phyloP scores from a whole-genome alignment of 2,113 vertebrate species.

The Aptenodytes forsteri region DNA sequence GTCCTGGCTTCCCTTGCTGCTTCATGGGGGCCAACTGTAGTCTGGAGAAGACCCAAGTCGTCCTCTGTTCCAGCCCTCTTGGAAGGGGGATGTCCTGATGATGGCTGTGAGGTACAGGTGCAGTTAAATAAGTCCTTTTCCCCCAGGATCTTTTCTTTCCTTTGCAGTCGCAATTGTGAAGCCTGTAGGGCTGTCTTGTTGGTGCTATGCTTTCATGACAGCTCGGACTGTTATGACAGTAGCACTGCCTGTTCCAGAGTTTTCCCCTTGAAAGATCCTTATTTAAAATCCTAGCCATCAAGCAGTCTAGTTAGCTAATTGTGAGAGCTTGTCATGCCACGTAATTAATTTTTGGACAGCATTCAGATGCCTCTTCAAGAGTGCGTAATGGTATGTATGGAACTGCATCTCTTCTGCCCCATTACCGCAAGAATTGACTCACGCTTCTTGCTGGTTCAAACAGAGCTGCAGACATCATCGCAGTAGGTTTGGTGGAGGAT shows the following conservation, averaged over 20 bases:
- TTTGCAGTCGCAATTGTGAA: neutral
- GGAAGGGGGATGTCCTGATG: neutral
- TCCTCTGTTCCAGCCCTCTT: neutral
- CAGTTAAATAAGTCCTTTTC: neutral
- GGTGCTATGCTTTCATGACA: neutral
- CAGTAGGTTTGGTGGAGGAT: neutral
- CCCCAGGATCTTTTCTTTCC: neutral
- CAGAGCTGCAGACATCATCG: neutral
- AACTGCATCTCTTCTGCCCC: neutral
- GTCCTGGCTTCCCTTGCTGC: neutral
- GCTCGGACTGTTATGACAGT: neutral
- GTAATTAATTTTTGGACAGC: conserved; percentile 36
- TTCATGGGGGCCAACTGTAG: neutral
- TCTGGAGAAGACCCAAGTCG: neutral
- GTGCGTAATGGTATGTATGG: neutral
- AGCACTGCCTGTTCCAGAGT: neutral
- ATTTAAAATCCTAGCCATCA: conserved; percentile 7
- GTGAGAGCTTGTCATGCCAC: conserved; percentile 1
- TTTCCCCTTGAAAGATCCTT: neutral
- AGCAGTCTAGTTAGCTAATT: conserved; percentile 13
- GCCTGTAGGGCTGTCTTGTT: neutral
- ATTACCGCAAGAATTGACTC: neutral
- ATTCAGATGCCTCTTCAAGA: conserved; percentile 5
- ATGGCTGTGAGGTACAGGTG: neutral
- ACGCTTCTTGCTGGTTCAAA: neutral